phyloP scores from a whole-genome alignment of 2,797 vertebrate species.

The Cheracebus regulus region DNA sequence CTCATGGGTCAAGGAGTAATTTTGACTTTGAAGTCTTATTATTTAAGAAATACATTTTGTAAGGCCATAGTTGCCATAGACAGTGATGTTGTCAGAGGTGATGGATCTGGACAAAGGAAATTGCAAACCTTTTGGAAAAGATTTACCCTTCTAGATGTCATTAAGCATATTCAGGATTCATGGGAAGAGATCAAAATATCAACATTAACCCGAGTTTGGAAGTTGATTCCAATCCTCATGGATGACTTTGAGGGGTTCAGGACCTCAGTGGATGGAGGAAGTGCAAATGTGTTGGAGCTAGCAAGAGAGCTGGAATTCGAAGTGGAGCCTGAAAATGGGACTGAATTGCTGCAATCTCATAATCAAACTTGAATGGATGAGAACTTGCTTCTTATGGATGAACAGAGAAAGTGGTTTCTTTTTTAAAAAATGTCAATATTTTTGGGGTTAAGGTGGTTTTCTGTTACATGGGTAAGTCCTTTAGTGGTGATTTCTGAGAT shows the following conservation, averaged over 20 bases:
- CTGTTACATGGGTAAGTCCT: background rate
- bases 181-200: background rate
- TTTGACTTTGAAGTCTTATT: background rate
- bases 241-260: background rate
- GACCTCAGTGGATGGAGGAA: background rate
- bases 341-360: background rate
- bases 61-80: background rate
- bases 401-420: background rate
- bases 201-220: background rate
- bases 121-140: background rate
- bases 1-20: background rate
- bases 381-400: background rate
- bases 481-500: background rate
- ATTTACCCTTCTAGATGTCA: background rate
- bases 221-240: background rate
- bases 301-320: background rate
- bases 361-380: background rate
- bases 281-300: background rate
- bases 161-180: background rate
- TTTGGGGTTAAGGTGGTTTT: too few species aligned
- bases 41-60: background rate
- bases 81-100: background rate
- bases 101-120: background rate
- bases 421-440: too few species aligned
- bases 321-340: background rate